Conservation (phyloP, 1,140 invertebrate genomes). For the Acyrthosiphon pisum region DNA sequence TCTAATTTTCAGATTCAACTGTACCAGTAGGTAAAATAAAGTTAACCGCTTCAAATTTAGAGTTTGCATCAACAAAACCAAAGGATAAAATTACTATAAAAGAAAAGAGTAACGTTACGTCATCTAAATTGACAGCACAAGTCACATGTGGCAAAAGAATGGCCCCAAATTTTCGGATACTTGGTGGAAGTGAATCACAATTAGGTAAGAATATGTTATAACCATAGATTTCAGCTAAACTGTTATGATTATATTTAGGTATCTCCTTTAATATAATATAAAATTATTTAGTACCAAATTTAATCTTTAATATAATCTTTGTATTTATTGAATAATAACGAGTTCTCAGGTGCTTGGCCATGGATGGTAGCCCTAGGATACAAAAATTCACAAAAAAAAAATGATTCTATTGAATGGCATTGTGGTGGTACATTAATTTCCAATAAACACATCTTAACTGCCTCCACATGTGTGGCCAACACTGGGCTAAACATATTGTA, state of each 20-base stretch:
- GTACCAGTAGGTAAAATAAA: neutral
- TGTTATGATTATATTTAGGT: neutral
- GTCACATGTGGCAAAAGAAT: neutral
- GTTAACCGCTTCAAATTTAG: neutral
- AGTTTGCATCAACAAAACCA: neutral
- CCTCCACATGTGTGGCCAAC: conserved; percentile 19
- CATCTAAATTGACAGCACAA: neutral
- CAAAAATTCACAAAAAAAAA: conserved; percentile 59
- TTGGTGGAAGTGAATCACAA: neutral
- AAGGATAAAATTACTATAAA: too few species aligned
- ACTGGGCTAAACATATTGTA: neutral
- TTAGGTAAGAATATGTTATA: neutral
- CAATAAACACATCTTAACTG: conserved; percentile 33
- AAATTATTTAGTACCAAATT: neutral
- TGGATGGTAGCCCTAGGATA: conserved; percentile 66
- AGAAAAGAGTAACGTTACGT: neutral
- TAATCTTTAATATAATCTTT: neutral
- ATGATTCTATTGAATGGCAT: conserved; percentile 62
- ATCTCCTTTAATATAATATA: neutral
- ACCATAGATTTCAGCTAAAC: neutral
- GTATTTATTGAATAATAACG: neutral
- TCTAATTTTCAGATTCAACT: neutral
- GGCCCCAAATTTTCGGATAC: neutral
- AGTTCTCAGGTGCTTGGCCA: conserved; percentile 64
- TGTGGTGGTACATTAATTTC: conserved; percentile 50